These are phyloP conservation scores for Carterocephalus palaemon DNA, from an alignment of 2,888 invertebrate genomes.

Conservation along the genomic window DNA sequence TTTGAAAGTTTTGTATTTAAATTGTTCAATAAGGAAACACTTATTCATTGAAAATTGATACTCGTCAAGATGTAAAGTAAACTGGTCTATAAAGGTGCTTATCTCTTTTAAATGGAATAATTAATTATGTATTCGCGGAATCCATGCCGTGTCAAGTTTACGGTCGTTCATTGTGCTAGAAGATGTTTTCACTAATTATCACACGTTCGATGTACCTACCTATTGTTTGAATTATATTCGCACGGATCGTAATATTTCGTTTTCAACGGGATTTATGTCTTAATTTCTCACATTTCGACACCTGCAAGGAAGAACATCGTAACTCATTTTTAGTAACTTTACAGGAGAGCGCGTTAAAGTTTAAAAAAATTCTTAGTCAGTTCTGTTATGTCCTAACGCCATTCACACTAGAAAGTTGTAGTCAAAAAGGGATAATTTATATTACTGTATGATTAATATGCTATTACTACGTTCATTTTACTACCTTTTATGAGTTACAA, in stretches of 20 bases:
- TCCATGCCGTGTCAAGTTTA: slow-evolving; percentile 47
- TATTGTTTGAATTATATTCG: slow-evolving; percentile 21
- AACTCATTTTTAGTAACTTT: too few species aligned
- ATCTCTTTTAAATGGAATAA: slow-evolving; percentile 14
- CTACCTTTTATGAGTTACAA: too few species aligned
- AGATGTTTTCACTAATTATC: slow-evolving; percentile 42
- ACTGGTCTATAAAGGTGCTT: slow-evolving; percentile 1
- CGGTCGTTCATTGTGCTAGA: slow-evolving; percentile 43
- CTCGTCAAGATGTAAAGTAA: not conserved
- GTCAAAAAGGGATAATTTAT: too few species aligned
- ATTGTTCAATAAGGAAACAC: not conserved
- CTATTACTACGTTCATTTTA: too few species aligned
- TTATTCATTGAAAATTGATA: not conserved
- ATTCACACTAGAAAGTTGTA: too few species aligned
- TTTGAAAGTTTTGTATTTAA: not conserved
- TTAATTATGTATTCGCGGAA: slow-evolving; percentile 27
- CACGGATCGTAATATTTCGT: slow-evolving; percentile 14
- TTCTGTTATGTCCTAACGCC: too few species aligned
- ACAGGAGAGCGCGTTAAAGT: too few species aligned
- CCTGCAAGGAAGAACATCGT: too few species aligned
- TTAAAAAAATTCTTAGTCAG: too few species aligned
- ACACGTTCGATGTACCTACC: slow-evolving; percentile 29
- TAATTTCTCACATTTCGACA: not conserved
- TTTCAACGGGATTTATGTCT: slow-evolving; percentile 9
- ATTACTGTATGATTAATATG: too few species aligned